Base-by-base conservation (phyloP, 2,113 vertebrate species). In the Aleadryas rufinucha region DNA sequence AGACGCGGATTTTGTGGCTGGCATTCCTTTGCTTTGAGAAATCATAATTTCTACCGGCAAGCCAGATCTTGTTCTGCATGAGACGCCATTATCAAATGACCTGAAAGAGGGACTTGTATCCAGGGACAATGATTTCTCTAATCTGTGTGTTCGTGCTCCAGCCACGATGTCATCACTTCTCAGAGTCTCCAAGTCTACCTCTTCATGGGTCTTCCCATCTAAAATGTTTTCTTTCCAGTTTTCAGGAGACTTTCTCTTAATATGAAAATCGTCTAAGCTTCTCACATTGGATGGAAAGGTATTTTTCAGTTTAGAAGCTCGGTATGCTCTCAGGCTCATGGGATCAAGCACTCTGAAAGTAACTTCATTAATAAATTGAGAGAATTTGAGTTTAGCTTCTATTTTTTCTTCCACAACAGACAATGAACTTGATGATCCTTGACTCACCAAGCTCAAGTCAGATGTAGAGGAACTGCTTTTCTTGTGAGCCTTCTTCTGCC, bases 351-450 rank as follows among this genome's bases (percentile, higher is more conserved):
- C 98, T 70, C 98, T 98, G 91, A 96, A 95, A 2, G 98, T 98
- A 77, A 99, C 98, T 93, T 99, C 99, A 87, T 99, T 99, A 61
- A 99, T 97, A 97, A 99, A 99, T 88, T 98, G 98, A 33, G 99
- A 99, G 95, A 99, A 99, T 93, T 98, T 99, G 35, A 98, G 98
- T 89, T 98, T 98, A 94, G 98, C 97, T 60, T 99, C 97, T 37
- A 96, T 98, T 77, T 98, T 98, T 42, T 97, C 98, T 75, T 95
- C 60, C 49, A 98, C 95, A 42, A 94, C 61, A 49, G 97, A 97
- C 6, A 97, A 77, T 11, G 94, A 94, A 69, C 96, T 96, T 13
- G 95, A 93, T 37, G 90, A 97, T 77, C 97, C 97, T 26, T 97
- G 97, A 83, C 93, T 97, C 33, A 95, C 85, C 8, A 90, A 35